phyloP scores from a whole-genome alignment of 2,113 vertebrate species.

The Mastomys coucha region DNA sequence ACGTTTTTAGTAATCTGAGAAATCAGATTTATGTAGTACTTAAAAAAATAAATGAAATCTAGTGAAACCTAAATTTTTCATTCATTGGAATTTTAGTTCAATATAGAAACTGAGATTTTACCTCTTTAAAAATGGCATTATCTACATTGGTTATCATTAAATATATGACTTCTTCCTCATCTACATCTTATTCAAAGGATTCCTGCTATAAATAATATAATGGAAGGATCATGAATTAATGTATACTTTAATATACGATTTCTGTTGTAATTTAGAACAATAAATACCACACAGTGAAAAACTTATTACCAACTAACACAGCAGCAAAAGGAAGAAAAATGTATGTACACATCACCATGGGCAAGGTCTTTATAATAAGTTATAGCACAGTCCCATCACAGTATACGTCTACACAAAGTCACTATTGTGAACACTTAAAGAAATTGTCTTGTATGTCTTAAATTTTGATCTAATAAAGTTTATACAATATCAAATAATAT shows the following conservation, averaged over 20 bases:
- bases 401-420: slow-evolving; percentile 52
- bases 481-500: slow-evolving; percentile 85
- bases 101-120: slow-evolving; percentile 23
- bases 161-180: slow-evolving; percentile 35
- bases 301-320: slow-evolving; percentile 63
- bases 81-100: slow-evolving; percentile 54
- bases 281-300: slow-evolving; percentile 70
- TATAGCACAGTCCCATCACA: not conserved
- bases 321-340: slow-evolving; percentile 58
- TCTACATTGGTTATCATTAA: slow-evolving; percentile 18
- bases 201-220: slow-evolving; percentile 62
- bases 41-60: slow-evolving; percentile 48
- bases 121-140: slow-evolving; percentile 46
- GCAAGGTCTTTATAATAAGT: slow-evolving; percentile 68
- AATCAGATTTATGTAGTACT: slow-evolving; percentile 14
- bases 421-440: slow-evolving; percentile 64
- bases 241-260: slow-evolving; percentile 69
- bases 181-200: slow-evolving; percentile 26
- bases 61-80: slow-evolving; percentile 29
- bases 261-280: slow-evolving; percentile 69
- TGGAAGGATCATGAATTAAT: slow-evolving; percentile 61
- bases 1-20: slow-evolving; percentile 36
- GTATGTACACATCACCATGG: slow-evolving; percentile 56
- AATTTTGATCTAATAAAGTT: slow-evolving; percentile 77
- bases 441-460: slow-evolving; percentile 68